Conservation (phyloP, 2,113 vertebrate genomes). For the Microtus ochrogaster region DNA sequence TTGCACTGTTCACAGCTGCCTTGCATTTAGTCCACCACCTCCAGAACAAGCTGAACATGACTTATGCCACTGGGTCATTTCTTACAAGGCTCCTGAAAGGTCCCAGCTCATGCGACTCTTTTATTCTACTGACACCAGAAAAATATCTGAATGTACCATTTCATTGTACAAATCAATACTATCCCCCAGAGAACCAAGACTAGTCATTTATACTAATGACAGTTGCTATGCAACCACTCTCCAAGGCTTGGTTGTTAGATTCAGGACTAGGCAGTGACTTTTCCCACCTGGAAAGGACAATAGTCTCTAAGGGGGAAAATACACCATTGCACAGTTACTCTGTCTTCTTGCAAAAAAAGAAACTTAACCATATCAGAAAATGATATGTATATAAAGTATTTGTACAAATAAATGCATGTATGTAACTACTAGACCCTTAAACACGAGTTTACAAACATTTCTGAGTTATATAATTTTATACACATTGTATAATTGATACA, state of each 20-base stretch:
- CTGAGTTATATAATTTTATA: background rate
- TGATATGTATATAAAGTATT: background rate
- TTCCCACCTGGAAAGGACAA: constrained; percentile 59
- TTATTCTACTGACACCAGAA: constrained; percentile 31
- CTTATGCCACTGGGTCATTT: background rate
- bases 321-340: background rate
- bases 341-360: constrained; percentile 35
- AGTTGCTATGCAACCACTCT: constrained; percentile 70
- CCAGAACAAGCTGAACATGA: constrained; percentile 13
- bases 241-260: constrained; percentile 53
- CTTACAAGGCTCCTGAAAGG: constrained; percentile 43
- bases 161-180: constrained; percentile 66
- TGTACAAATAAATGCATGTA: constrained; percentile 20
- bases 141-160: constrained; percentile 45
- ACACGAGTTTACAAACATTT: background rate
- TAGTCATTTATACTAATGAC: constrained; percentile 58
- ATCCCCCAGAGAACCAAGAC: constrained; percentile 53
- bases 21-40: background rate
- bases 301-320: constrained; percentile 21
- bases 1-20: constrained; percentile 3
- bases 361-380: constrained; percentile 45
- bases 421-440: constrained; percentile 49
- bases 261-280: constrained; percentile 41
- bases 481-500: constrained; percentile 26
- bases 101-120: background rate